These are phyloP conservation scores for Drosophila micromelanica DNA, from an alignment of 1,140 invertebrate genomes.

Conservation along the genomic window DNA sequence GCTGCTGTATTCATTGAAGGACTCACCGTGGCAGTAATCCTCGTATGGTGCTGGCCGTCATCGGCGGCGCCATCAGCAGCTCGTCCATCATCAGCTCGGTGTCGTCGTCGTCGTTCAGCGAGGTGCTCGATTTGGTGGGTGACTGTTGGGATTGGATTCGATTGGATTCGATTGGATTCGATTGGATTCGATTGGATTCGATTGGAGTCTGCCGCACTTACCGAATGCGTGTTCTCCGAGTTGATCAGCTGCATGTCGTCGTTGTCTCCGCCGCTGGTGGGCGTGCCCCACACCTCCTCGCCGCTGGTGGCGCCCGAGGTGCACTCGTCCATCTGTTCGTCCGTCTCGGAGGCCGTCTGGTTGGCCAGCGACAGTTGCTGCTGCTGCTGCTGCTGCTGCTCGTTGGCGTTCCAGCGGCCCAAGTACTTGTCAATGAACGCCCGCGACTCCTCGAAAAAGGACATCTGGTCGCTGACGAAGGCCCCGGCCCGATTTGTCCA, in stretches of 20 bases:
- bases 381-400: constrained; percentile 47
- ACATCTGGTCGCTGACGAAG: constrained; percentile 92
- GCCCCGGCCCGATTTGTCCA: constrained; percentile 92
- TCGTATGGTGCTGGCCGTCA: constrained; percentile 87
- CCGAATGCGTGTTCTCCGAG: constrained; percentile 88
- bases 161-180: too few species aligned
- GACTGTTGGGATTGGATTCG: constrained; percentile 77
- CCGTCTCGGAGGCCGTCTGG: constrained; percentile 85
- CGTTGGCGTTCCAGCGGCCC: constrained; percentile 78
- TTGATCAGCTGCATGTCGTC: constrained; percentile 88
- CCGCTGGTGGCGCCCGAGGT: constrained; percentile 91
- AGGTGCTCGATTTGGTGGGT: constrained; percentile 87
- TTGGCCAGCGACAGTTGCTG: constrained; percentile 7
- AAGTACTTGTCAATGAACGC: constrained; percentile 84
- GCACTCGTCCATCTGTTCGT: constrained; percentile 87
- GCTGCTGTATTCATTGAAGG: neutral
- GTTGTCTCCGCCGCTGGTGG: constrained; percentile 91
- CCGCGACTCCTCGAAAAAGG: constrained; percentile 88
- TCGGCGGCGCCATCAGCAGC: constrained; percentile 88
- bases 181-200: too few species aligned
- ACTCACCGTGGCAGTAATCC: constrained; percentile 87
- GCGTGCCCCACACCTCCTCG: constrained; percentile 94
- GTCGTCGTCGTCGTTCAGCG: constrained; percentile 88
- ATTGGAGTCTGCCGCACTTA: too few species aligned
- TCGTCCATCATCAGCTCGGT: constrained; percentile 90